Conservation (phyloP, 1,140 invertebrate genomes). For the Aphelenchoides besseyi region DNA sequence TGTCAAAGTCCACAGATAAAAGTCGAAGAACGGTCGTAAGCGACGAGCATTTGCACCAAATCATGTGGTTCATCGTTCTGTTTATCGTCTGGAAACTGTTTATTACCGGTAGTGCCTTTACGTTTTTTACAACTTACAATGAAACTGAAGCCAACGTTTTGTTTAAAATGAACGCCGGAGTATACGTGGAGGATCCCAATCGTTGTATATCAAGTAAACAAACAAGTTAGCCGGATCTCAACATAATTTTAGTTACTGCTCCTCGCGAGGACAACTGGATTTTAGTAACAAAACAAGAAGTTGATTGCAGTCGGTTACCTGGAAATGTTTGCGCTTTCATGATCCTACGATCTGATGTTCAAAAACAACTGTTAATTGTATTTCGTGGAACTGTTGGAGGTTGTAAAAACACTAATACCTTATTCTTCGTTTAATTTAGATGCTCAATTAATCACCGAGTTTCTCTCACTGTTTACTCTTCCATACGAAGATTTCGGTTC, state of each 20-base stretch:
- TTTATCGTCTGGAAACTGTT: not conserved
- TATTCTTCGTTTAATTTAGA: not conserved
- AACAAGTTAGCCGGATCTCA: too few species aligned
- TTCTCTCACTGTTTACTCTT: not conserved
- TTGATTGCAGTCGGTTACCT: not conserved
- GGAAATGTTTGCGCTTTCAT: not conserved
- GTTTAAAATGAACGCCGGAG: not conserved
- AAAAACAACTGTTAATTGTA: not conserved
- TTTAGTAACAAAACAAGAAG: not conserved
- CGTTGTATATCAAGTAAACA: too few species aligned
- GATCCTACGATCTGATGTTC: not conserved
- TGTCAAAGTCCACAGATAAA: too few species aligned
- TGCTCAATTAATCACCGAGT: not conserved
- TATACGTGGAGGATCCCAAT: not conserved
- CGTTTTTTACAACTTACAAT: not conserved
- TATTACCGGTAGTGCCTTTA: not conserved
- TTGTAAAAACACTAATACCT: too few species aligned
- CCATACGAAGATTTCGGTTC: constrained; percentile 33
- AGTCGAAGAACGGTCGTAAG: not conserved
- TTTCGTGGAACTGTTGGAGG: constrained; percentile 9
- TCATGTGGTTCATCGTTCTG: not conserved
- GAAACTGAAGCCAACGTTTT: not conserved
- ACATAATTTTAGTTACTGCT: too few species aligned
- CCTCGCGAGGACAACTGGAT: not conserved
- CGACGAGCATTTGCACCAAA: not conserved